phyloP scores from a whole-genome alignment of 2,797 vertebrate species.

The Falco cherrug region DNA sequence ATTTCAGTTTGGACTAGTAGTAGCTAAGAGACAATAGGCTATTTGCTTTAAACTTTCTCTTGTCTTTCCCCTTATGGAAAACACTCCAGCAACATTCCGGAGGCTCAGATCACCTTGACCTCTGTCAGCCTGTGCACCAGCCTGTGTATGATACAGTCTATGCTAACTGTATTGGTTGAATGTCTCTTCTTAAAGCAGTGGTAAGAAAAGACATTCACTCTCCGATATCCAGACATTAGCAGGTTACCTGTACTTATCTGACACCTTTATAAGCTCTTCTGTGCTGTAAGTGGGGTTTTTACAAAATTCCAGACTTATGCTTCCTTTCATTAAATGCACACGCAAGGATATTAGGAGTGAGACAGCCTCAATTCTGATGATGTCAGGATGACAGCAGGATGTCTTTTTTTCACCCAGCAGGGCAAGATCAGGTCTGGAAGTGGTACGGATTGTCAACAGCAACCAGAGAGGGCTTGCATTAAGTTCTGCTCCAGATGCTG shows the following conservation, averaged over 20 bases:
- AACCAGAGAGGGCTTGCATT: not conserved
- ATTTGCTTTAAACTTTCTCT: not conserved
- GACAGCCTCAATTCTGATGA: not conserved
- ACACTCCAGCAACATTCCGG: not conserved
- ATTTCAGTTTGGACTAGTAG: not conserved
- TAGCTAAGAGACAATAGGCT: not conserved
- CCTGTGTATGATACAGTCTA: accelerated
- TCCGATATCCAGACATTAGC: not conserved
- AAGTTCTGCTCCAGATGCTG: not conserved
- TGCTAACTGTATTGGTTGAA: not conserved
- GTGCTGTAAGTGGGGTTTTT: not conserved
- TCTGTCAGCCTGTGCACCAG: not conserved
- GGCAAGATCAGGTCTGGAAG: not conserved
- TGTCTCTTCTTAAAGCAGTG: not conserved
- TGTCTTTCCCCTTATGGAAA: not conserved
- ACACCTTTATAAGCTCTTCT: not conserved
- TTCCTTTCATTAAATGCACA: not conserved
- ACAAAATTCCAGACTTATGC: not conserved
- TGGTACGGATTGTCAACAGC: not conserved
- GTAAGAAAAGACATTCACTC: not conserved
- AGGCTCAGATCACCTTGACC: not conserved
- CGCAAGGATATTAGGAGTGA: not conserved
- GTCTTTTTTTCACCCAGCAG: not conserved
- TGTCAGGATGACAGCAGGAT: not conserved
- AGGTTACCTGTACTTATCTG: not conserved